Conservation (phyloP, 2,888 invertebrate species). For the Meganola albula region DNA sequence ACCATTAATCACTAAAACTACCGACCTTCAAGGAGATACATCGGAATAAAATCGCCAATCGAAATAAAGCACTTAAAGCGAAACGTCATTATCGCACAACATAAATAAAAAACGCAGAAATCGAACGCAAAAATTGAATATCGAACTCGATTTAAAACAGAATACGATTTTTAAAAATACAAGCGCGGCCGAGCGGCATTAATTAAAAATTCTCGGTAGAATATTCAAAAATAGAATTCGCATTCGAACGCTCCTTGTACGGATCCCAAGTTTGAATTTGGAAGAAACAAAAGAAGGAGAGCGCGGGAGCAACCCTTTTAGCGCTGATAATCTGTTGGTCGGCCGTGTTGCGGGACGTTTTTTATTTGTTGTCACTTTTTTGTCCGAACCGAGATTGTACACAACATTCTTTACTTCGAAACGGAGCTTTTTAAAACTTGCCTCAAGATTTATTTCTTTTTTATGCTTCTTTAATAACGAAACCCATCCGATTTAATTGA, state of each 20-base stretch:
- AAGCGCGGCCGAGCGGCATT: constrained; percentile 72
- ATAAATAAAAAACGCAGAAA: constrained; percentile 74
- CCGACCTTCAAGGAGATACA: constrained; percentile 74
- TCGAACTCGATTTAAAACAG: constrained; percentile 75
- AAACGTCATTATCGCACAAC: constrained; percentile 78
- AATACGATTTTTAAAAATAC: constrained; percentile 75
- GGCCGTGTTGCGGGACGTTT: constrained; percentile 69
- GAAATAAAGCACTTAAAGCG: constrained; percentile 78
- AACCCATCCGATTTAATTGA: constrained; percentile 69
- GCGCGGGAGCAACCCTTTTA: constrained; percentile 78
- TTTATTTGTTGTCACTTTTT: constrained; percentile 77
- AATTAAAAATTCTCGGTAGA: constrained; percentile 79
- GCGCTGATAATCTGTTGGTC: constrained; percentile 77
- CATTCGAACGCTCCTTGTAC: constrained; percentile 77
- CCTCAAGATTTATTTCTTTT: constrained; percentile 67
- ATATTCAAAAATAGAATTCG: constrained; percentile 78
- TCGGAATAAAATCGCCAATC: constrained; percentile 77
- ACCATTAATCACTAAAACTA: constrained; percentile 77
- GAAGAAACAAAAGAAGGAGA: constrained; percentile 74
- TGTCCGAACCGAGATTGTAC: constrained; percentile 75
- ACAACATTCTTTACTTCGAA: constrained; percentile 78
- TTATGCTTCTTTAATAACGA: constrained; percentile 66
- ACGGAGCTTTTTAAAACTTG: constrained; percentile 73
- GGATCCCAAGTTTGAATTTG: constrained; percentile 75
- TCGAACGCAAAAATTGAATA: constrained; percentile 77